Conservation (phyloP, 2,113 vertebrate species). For the Laterallus jamaicensis region DNA sequence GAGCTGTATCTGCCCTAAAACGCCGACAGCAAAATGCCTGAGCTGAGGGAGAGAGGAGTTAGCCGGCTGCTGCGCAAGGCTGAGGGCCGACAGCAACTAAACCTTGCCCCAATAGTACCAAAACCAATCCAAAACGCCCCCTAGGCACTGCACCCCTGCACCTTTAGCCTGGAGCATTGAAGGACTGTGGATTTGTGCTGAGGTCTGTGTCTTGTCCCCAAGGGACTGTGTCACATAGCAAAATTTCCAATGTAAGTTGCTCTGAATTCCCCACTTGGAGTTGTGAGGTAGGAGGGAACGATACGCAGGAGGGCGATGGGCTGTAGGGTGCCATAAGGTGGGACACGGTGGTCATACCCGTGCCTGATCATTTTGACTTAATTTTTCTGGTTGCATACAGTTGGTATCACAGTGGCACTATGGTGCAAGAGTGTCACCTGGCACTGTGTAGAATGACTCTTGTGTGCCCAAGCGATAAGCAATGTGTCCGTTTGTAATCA, state of each 20-base stretch:
- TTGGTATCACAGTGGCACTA: background rate
- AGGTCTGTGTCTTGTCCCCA: background rate
- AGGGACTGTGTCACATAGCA: background rate
- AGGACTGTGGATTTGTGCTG: background rate
- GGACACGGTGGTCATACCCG: fast-evolving
- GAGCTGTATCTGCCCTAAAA: background rate
- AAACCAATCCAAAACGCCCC: background rate
- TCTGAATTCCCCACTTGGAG: background rate
- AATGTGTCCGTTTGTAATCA: background rate
- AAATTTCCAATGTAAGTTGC: background rate
- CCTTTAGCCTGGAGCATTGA: background rate
- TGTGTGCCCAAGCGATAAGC: background rate
- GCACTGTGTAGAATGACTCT: background rate
- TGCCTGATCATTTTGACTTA: background rate
- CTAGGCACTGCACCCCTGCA: background rate
- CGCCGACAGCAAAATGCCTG: background rate
- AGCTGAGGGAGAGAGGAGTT: constrained; percentile 17
- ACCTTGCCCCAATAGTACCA: background rate
- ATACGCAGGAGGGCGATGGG: background rate
- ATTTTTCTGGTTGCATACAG: background rate
- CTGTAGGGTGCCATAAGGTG: background rate
- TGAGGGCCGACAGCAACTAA: background rate
- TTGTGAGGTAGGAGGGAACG: background rate
- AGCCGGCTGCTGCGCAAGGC: background rate
- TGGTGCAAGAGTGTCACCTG: background rate